Percentiles rank a stretch among this genome's conserved stretches.
These are phyloP conservation scores for Artemia sinica DNA, from an alignment of 2,888 invertebrate genomes.

Conservation along the genomic window DNA sequence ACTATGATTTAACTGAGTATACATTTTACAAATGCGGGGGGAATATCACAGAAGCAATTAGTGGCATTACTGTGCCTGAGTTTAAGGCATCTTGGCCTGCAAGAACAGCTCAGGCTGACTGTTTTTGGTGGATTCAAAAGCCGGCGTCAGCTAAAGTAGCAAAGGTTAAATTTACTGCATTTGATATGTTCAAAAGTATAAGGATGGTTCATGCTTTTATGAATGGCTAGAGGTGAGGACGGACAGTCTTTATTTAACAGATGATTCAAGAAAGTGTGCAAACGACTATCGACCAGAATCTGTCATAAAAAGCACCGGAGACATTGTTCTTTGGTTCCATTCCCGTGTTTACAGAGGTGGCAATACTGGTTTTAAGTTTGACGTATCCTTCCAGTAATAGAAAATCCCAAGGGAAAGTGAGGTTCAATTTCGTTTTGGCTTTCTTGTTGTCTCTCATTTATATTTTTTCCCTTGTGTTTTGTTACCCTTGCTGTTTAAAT, in stretches of 20 bases:
- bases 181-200: background rate
- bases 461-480: no score
- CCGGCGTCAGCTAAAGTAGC: background rate
- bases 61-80: background rate
- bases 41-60: background rate
- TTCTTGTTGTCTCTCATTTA: no score
- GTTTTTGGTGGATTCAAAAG: slow-evolving; percentile 7
- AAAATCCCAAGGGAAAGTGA: no score
- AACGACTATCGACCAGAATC: background rate
- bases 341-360: background rate
- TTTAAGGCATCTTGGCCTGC: background rate
- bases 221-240: slow-evolving; percentile 6
- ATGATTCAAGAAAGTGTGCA: background rate
- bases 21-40: slow-evolving; percentile 2
- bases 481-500: no score
- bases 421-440: no score
- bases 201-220: background rate
- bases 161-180: background rate
- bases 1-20: background rate
- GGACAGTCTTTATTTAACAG: background rate
- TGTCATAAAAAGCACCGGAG: background rate
- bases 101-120: background rate
- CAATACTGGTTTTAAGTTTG: background rate
- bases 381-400: background rate
- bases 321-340: slow-evolving; percentile 9